These are phyloP conservation scores for Alouatta palliata DNA, from an alignment of 2,113 vertebrate genomes.

Conservation along the genomic window DNA sequence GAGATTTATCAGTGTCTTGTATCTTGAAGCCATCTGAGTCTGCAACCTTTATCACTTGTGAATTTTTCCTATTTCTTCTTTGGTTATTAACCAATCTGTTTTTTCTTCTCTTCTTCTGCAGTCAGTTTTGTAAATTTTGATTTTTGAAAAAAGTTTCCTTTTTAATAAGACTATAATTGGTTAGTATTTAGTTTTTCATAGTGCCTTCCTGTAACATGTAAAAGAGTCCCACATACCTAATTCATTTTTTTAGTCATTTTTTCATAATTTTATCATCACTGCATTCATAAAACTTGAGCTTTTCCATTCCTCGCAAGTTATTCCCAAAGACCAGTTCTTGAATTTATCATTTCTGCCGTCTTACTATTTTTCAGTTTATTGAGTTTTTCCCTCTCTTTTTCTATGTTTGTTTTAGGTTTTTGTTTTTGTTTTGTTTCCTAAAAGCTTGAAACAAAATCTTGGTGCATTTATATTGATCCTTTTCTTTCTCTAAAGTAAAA, in stretches of 20 bases:
- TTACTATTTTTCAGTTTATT: background rate
- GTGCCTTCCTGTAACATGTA: background rate
- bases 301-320: no score
- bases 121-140: background rate
- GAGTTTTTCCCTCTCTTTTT: background rate
- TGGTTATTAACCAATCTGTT: background rate
- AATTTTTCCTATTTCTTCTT: background rate
- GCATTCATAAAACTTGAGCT: background rate
- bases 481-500: background rate
- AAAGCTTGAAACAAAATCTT: background rate
- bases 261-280: background rate
- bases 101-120: background rate
- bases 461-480: background rate
- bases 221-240: background rate
- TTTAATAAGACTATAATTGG: background rate
- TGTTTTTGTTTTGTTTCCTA: background rate
- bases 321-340: background rate
- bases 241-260: background rate
- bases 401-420: background rate
- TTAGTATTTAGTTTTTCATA: background rate
- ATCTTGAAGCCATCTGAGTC: background rate
- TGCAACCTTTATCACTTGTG: background rate
- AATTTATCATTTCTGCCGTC: background rate
- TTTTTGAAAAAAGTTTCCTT: background rate
- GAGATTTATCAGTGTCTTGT: background rate